Percentiles rank a stretch among this genome's conserved stretches.
Evolutionary conservation across 2,888 invertebrate genomes (phyloP).

Genomic region (Tigriopus californicus): DNA sequence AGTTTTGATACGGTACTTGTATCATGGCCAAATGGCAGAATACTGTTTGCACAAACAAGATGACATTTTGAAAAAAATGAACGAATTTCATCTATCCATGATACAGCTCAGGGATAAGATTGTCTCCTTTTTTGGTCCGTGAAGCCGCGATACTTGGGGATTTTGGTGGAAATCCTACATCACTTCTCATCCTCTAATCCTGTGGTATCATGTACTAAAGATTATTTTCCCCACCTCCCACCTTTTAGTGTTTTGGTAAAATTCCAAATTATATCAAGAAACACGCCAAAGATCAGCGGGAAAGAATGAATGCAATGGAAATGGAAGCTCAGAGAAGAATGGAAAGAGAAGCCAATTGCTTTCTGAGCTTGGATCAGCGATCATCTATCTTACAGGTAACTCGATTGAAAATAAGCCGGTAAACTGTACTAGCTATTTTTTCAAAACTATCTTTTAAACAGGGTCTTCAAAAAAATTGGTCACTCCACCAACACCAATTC

Average conservation of each 20-base stretch:
- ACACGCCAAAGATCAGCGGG: not conserved
- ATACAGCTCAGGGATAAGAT: too few relatives aligned
- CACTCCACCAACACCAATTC: not conserved
- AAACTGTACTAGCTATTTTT: not conserved
- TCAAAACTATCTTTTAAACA: not conserved
- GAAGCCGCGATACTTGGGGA: too few relatives aligned
- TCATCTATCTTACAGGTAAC: not conserved
- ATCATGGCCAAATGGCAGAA: too few relatives aligned
- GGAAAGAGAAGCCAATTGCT: not conserved
- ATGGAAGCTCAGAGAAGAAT: not conserved
- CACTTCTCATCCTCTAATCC: too few relatives aligned
- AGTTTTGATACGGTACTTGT: too few relatives aligned
- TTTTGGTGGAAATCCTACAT: too few relatives aligned
- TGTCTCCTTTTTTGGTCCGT: too few relatives aligned
- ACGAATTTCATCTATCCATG: too few relatives aligned
- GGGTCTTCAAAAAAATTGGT: slow-evolving; percentile 11
- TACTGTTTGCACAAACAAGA: too few relatives aligned
- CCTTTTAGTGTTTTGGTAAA: slow-evolving; percentile 1
- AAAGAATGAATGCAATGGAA: not conserved
- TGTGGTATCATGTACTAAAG: too few relatives aligned
- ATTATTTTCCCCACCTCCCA: too few relatives aligned
- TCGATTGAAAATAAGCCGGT: not conserved
- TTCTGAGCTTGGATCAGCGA: not conserved
- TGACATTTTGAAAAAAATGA: too few relatives aligned
- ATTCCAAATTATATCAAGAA: slow-evolving; percentile 4